Conservation (phyloP, 2,113 vertebrate genomes). For the Lagopus leucura region DNA sequence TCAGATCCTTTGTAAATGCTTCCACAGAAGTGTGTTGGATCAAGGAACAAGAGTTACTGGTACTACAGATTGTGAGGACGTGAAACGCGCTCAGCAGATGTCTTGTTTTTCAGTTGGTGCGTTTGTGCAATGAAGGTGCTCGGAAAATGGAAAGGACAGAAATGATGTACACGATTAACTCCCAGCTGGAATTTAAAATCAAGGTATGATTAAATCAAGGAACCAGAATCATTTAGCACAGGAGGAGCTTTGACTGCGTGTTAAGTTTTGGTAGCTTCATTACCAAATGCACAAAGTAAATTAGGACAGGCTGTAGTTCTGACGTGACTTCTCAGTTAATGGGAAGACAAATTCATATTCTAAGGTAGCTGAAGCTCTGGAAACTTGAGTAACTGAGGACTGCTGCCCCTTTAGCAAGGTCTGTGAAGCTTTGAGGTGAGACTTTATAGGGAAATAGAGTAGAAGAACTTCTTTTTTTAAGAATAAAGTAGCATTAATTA, state of each 20-base stretch:
- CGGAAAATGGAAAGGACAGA: conserved; percentile 96
- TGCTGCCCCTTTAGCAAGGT: no score
- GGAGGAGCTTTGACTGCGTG: conserved; percentile 17
- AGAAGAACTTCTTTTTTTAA: background rate
- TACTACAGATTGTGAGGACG: accelerated
- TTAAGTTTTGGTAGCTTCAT: background rate
- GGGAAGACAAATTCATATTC: background rate
- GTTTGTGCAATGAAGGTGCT: conserved; percentile 95
- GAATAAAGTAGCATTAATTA: background rate
- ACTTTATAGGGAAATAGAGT: background rate
- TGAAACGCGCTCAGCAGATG: background rate
- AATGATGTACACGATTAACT: conserved; percentile 99
- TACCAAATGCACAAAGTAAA: background rate
- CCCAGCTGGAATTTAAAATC: conserved; percentile 96
- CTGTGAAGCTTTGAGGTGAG: no score
- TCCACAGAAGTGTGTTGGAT: no score
- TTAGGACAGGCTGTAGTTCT: background rate
- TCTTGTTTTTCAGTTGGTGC: conserved; percentile 84
- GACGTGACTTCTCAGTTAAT: background rate
- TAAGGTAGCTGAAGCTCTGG: background rate
- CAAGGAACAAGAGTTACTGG: background rate
- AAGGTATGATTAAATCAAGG: conserved; percentile 82
- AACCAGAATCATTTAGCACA: conserved; percentile 4
- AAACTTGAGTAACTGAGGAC: background rate
- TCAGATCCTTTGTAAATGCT: background rate